Evolutionary conservation across 2,888 invertebrate species (phyloP), one percentile per base, ranked within the genome.

Genomic region (Myopa tessellatipennis): DNA sequence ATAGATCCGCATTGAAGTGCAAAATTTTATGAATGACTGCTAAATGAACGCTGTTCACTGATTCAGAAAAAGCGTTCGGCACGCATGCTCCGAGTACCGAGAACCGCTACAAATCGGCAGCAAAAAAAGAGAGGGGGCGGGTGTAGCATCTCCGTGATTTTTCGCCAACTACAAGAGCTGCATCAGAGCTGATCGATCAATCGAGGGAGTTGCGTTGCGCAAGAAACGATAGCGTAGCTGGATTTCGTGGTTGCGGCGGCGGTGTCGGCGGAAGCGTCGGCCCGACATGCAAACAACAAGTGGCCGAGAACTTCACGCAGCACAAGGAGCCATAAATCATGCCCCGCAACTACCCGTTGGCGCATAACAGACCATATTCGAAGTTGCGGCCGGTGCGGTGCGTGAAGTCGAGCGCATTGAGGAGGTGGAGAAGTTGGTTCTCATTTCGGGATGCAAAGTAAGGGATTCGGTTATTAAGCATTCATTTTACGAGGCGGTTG

Each of bases 321-420:
- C 81, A 82, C n/a, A 65, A 65, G 50, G 50, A 74, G 63, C 79
- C 82, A 88, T 88, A 88, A 88, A 88, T 88, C 88, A 88, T 87
- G 85, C 83, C 84, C 85, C 84, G 87, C 87, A 88, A 88, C 88
- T 87, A 88, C 87, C 88, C 88, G 83, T 86, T 85, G 88, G 88
- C 88, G 85, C 80, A 82, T 81, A 82, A 81, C 80, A 80, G 80
- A 67, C 78, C 73, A 40, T 18, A 61, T 73, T 61, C 73, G 50
- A 45, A 73, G 40, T 40, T 61, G 26, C 40, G 16, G 50, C 36
- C 34, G 52, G 55, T 55, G 50, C 70, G 14, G 36, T 26, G 77
- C 77, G 77, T 72, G 74, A 68, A 55, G 1, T 55, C 16, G 16
- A 55, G 16, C 16, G 5, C 55, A 52, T 38, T 58, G 38, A 68